Conservation (phyloP, 2,113 vertebrate species). For the Corythaeola cristata region DNA sequence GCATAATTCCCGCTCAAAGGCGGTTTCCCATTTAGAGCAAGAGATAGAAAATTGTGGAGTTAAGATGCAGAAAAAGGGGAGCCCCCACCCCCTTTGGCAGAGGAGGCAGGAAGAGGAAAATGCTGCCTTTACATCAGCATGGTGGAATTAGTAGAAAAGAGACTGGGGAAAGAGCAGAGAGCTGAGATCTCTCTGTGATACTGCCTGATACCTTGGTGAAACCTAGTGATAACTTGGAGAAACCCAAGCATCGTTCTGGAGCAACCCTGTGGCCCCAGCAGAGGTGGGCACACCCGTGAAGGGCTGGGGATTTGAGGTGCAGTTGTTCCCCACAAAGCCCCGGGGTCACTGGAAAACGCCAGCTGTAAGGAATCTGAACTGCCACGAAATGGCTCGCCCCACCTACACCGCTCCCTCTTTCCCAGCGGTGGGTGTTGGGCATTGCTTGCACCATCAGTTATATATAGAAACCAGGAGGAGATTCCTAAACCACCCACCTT, state of each 20-base stretch:
- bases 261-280: background rate
- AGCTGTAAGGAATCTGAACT: background rate
- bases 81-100: background rate
- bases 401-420: background rate
- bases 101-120: background rate
- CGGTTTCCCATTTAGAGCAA: background rate
- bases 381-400: background rate
- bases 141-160: background rate
- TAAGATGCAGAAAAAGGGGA: background rate
- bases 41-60: background rate
- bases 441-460: background rate
- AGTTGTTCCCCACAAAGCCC: background rate
- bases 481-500: background rate
- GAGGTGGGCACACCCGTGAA: background rate
- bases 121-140: background rate
- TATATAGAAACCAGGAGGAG: background rate
- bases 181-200: background rate
- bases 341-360: accelerated
- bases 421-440: accelerated
- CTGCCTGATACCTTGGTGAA: background rate
- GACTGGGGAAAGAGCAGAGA: background rate
- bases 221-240: background rate
- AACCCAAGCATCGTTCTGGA: background rate
- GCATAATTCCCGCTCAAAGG: background rate
- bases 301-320: background rate